Conservation (phyloP, 1,140 invertebrate genomes). For the Penaeus vannamei region DNA sequence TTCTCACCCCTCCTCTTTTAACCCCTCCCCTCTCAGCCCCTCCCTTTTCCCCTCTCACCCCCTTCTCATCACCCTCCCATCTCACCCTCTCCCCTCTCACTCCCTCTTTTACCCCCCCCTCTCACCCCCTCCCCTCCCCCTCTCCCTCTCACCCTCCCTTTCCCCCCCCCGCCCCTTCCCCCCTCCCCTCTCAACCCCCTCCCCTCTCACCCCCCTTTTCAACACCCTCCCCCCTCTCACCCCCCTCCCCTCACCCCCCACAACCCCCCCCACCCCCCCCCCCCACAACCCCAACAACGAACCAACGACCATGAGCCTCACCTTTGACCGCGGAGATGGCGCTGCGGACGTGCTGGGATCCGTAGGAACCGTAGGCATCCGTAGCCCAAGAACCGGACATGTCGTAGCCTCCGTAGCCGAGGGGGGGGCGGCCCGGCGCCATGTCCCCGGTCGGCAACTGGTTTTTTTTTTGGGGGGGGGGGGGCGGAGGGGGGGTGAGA, state of each 20-base stretch:
- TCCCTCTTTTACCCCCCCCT: not conserved
- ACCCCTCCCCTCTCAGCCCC: too few species aligned
- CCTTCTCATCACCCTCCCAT: too few species aligned
- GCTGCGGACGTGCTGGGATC: slow-evolving; percentile 25
- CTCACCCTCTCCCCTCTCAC: too few species aligned
- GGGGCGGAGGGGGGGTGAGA: not conserved
- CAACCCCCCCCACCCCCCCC: not conserved
- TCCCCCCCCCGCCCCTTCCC: too few species aligned
- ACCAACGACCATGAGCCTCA: not conserved
- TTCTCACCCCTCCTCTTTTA: too few species aligned
- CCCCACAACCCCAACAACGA: not conserved
- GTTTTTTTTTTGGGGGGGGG: too few species aligned
- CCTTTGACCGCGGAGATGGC: slow-evolving; percentile 42
- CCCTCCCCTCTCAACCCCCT: too few species aligned
- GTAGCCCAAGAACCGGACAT: slow-evolving; percentile 29
- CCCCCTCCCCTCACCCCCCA: not conserved
- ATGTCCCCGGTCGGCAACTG: slow-evolving; percentile 25
- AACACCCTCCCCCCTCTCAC: too few species aligned
- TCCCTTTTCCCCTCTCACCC: too few species aligned
- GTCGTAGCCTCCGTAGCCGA: slow-evolving; percentile 26
- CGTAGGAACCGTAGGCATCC: not conserved
- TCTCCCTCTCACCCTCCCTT: not conserved
- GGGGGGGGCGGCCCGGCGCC: slow-evolving; percentile 14
- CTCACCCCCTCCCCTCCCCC: not conserved
- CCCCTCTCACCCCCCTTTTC: too few species aligned